Base-by-base conservation (phyloP, 2,888 invertebrate species). In the Ectemnius lituratus region DNA sequence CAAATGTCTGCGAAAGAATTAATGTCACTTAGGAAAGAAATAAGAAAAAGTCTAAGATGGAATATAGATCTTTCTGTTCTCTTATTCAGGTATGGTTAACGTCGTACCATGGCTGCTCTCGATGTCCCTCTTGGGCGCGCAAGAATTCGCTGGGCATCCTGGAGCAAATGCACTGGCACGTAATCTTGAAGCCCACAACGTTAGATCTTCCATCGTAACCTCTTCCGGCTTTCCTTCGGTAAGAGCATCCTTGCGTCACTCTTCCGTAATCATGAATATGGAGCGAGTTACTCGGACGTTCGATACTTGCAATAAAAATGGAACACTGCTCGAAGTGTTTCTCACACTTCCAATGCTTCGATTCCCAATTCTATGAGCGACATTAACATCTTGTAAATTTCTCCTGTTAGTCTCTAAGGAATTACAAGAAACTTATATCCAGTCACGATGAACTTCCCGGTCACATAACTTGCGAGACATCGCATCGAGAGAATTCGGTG, bases 101-200 rank as follows among this genome's bases (percentile, higher is more conserved):
- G 75, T 89, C 46, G 76, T 90, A 68, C 91, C 91, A 69, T 91
- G 90, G 90, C 76, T 91, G 66, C 72, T 91, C 71, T 91, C 91
- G 4, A 90, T 91, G 89, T 90, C 90, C 69, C 82, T 91, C n/a
- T 76, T 91, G 28, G 89, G 89, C 46, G 81, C 86, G 14, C 87
- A 84, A 61, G 83, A 88, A 65, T 84, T 87, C 62, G 84, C 85
- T 3, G 83, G 82, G 62, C 86, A 88, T 13, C 67, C 80, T 14
- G 77, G 73, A 4, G 74, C 79, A 20, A 75, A 79, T n/a, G 70
- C 76, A 28, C 80, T 90, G 71, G 87, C 90, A 1, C 87, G 87
- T 72, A 88, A 90, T 23, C 76, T 89, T 37, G 84, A 88, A 67
- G 86, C 87, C 8, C 87, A 87, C 5, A 23, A 66, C n/a, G 49